Base-by-base conservation (phyloP, 2,888 invertebrate species). In the Yponomeuta malinellus region DNA sequence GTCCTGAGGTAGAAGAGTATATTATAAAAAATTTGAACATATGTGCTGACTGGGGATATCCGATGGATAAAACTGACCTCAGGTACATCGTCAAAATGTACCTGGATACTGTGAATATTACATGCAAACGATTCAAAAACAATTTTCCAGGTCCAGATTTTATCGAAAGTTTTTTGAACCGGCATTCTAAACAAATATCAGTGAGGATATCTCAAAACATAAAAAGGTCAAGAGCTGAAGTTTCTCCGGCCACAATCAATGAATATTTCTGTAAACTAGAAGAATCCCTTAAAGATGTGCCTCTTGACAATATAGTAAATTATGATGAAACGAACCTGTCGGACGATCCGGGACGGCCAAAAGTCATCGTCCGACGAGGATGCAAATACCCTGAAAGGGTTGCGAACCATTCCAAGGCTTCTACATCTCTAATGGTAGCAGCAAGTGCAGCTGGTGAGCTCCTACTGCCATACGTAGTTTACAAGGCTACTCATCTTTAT, bases 51-150 rank as follows among this genome's bases (percentile, higher is more conserved):
- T 71, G 67, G 67, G 68, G 71, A n/a, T 68, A 48, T 48, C 71
- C 68, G 37, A 71, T 78, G 23, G 72, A 71, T 63, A 72, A 70
- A 5, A 66, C 63, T 6, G 76, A 77, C 71, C 71, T 76, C 37
- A 48, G 78, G 6, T 72, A 68, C 4, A 29, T 77, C 10, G 71
- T 77, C n/a, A 78, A 78, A 63, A 69, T 52, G 10, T 76, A 75
- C 72, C 72, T 78, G n/a, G 76, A 78, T 70, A 72, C 33, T 37
- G 33, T 37, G 33, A 37, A 37, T 37, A 37, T 37, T 37, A 37
- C 33, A 37, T 37, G 33, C n/a, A 68, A 68, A 68, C 37, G 63
- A 15, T 63, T 23, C 63, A n/a, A 59, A 59, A n/a, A 59, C 59
- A 15, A 59, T 59, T 15, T n/a, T 37, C 59, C 59, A 15, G 59